Evolutionary conservation across 2,113 vertebrate genomes (phyloP).

Genomic region (Toxotes chatareus): DNA sequence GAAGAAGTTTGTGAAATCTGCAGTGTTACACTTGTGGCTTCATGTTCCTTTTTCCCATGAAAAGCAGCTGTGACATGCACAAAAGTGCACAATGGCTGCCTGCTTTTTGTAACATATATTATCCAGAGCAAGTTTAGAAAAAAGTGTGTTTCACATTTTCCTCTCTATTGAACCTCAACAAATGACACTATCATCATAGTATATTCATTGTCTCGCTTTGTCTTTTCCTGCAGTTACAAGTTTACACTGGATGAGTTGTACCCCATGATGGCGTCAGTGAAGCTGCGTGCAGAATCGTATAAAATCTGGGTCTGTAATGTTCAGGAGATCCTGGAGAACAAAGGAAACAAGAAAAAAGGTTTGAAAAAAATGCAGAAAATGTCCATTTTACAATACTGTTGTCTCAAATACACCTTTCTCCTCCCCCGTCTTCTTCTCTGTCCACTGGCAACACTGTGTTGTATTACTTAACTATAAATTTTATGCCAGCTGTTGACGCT

Average conservation of each 20-base stretch:
- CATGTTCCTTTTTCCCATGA: neutral
- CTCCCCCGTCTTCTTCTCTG: neutral
- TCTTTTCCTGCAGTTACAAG: conserved; percentile 85
- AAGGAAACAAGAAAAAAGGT: conserved; percentile 91
- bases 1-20: too few relatives aligned
- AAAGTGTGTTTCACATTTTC: neutral
- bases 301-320: conserved; percentile 91
- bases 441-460: neutral
- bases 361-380: conserved; percentile 39
- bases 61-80: neutral
- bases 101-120: neutral
- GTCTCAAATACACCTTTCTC: neutral
- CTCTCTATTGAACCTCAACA: neutral
- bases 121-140: neutral
- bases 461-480: neutral
- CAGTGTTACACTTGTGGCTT: too few relatives aligned
- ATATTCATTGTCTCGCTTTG: neutral
- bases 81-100: neutral
- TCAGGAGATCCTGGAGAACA: conserved; percentile 90
- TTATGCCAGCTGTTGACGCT: neutral
- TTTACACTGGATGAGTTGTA: conserved; percentile 92
- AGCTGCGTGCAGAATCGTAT: conserved; percentile 90
- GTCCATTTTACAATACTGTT: neutral
- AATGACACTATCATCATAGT: neutral
- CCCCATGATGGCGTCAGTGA: conserved; percentile 88